Evolutionary conservation across 2,797 vertebrate species (phyloP).

Genomic region (Myripristis murdjan): DNA sequence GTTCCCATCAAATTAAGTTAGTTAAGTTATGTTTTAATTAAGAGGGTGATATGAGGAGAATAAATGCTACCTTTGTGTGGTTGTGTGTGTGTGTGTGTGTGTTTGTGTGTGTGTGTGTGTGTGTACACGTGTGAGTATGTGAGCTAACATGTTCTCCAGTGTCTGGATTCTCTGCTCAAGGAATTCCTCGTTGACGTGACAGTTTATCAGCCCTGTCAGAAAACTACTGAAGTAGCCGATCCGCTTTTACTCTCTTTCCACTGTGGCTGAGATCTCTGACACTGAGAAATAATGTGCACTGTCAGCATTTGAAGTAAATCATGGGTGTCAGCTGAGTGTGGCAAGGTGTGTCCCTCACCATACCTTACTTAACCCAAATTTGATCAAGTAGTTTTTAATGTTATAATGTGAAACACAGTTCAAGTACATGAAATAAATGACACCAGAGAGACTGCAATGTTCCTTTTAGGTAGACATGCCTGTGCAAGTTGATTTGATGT

Average conservation of each 20-base stretch:
- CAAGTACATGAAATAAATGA: too few species aligned
- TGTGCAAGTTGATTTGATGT: not conserved
- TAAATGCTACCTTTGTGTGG: slow-evolving; percentile 6
- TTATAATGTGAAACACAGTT: too few species aligned
- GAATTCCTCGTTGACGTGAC: slow-evolving; percentile 75
- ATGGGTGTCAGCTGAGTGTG: too few species aligned
- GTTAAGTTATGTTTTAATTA: slow-evolving; percentile 11
- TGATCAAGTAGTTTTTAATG: too few species aligned
- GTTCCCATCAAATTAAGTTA: not conserved
- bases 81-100: slow-evolving; percentile 9
- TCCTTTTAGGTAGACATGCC: not conserved
- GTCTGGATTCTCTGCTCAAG: slow-evolving; percentile 47
- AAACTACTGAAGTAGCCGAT: slow-evolving; percentile 44
- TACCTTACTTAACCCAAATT: too few species aligned
- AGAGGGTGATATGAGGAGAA: slow-evolving; percentile 3
- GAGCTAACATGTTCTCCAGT: slow-evolving; percentile 22
- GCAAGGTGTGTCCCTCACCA: too few species aligned
- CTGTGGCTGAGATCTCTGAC: not conserved
- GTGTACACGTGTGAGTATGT: not conserved
- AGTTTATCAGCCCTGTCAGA: slow-evolving; percentile 60
- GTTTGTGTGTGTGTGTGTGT: slow-evolving; percentile 10
- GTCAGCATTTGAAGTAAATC: too few species aligned
- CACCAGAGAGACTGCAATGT: too few species aligned
- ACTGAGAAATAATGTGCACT: not conserved
- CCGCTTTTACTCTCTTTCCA: slow-evolving; percentile 8